Conservation (phyloP, 2,797 vertebrate species). For the Arnoldichthys spilopterus region DNA sequence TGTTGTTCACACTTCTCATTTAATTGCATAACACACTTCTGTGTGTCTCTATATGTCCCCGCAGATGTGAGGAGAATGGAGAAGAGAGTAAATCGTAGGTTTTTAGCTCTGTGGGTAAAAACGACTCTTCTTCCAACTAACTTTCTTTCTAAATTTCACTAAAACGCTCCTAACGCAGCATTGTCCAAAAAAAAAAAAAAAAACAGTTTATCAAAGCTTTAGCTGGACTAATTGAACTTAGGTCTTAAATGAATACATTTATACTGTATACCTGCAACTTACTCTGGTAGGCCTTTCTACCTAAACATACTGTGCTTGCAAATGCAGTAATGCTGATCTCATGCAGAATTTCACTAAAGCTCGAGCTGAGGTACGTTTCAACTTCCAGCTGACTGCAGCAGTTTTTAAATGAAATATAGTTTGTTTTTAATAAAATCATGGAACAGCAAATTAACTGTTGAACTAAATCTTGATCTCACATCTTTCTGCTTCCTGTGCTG, state of each 20-base stretch:
- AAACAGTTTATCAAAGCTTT: slow-evolving; percentile 16
- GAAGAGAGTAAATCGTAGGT: slow-evolving; percentile 84
- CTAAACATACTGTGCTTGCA: neutral
- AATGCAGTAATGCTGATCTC: neutral
- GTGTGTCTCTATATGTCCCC: slow-evolving; percentile 80
- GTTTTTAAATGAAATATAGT: neutral
- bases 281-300: neutral
- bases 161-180: slow-evolving; percentile 41
- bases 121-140: slow-evolving; percentile 71
- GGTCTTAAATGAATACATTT: neutral
- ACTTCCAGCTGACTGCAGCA: neutral
- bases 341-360: neutral
- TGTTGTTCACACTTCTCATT: slow-evolving; percentile 46
- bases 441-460: slow-evolving; percentile 24
- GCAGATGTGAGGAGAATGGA: slow-evolving; percentile 82
- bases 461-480: neutral
- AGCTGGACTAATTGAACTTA: slow-evolving; percentile 15
- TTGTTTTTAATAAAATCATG: neutral
- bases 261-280: slow-evolving; percentile 1
- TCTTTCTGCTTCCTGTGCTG: neutral
- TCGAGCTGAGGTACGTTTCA: slow-evolving; percentile 9
- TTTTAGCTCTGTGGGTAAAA: slow-evolving; percentile 87
- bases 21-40: slow-evolving; percentile 54
- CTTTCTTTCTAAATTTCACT: slow-evolving; percentile 44
- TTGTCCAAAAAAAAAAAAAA: too few relatives aligned